Conservation (phyloP, 1,140 invertebrate genomes). For the Brachionus calyciflorus region DNA sequence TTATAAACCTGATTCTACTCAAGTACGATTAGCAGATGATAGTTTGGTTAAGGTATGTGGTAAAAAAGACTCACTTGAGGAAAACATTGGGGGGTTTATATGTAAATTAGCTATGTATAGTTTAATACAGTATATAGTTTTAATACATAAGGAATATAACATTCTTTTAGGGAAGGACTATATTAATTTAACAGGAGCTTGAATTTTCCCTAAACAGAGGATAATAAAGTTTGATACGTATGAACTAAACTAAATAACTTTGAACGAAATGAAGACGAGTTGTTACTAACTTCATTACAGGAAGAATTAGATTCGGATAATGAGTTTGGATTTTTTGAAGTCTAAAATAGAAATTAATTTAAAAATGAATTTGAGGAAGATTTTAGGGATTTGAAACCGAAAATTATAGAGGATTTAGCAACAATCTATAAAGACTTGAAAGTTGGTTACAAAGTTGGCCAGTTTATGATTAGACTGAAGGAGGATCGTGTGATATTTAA, state of each 20-base stretch:
- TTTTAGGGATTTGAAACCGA: neutral
- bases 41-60: no score
- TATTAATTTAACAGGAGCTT: constrained; percentile 7
- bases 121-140: no score
- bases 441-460: neutral
- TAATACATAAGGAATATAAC: constrained; percentile 4
- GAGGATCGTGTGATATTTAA: no score
- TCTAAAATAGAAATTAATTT: neutral
- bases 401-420: neutral
- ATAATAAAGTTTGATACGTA: no score
- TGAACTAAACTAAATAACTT: no score
- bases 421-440: neutral
- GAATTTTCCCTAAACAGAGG: no score
- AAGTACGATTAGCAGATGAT: no score
- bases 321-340: no score
- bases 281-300: no score
- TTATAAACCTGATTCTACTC: no score
- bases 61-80: neutral
- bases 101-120: neutral
- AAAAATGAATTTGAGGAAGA: neutral
- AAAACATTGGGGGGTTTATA: neutral
- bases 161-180: neutral
- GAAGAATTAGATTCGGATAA: no score
- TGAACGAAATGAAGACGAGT: no score
- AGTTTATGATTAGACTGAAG: neutral